Evolutionary conservation across 2,888 invertebrate genomes (phyloP).

Genomic region (Heliconius cydno): DNA sequence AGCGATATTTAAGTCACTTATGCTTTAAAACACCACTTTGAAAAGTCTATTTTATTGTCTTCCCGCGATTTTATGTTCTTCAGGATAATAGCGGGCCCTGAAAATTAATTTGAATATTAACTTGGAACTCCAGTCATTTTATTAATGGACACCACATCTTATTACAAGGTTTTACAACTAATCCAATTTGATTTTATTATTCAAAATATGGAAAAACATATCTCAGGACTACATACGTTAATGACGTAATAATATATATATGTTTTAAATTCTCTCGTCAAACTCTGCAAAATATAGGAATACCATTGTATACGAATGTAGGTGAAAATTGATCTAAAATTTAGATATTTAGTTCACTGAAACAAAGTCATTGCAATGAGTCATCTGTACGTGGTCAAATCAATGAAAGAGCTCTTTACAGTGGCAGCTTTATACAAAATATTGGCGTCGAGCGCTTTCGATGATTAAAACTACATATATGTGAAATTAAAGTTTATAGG

Average conservation of each 20-base stretch:
- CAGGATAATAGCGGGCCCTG: constrained; percentile 78
- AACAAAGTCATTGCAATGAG: constrained; percentile 15
- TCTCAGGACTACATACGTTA: no score
- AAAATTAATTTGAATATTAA: constrained; percentile 65
- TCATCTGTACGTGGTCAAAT: constrained; percentile 19
- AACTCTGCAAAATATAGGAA: background rate
- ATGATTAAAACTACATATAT: constrained; percentile 14
- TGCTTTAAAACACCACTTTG: constrained; percentile 58
- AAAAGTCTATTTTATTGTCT: constrained; percentile 69
- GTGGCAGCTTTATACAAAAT: constrained; percentile 8
- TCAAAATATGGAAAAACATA: no score
- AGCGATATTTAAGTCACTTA: constrained; percentile 67
- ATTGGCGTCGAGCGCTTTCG: background rate
- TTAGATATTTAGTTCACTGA: background rate
- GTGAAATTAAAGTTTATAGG: constrained; percentile 20
- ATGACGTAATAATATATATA: no score
- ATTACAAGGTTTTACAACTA: no score
- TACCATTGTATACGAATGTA: no score
- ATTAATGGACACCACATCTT: no score
- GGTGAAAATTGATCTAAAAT: constrained; percentile 4
- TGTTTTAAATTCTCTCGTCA: no score
- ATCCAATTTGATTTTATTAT: no score
- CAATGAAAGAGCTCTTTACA: constrained; percentile 24
- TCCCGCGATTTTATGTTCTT: constrained; percentile 61
- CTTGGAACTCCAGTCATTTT: constrained; percentile 12